A percentile compares a stretch with the other conserved stretches of the same genome.
These are phyloP conservation scores for Mesitornis unicolor DNA, from an alignment of 2,113 vertebrate genomes.

Conservation along the genomic window DNA sequence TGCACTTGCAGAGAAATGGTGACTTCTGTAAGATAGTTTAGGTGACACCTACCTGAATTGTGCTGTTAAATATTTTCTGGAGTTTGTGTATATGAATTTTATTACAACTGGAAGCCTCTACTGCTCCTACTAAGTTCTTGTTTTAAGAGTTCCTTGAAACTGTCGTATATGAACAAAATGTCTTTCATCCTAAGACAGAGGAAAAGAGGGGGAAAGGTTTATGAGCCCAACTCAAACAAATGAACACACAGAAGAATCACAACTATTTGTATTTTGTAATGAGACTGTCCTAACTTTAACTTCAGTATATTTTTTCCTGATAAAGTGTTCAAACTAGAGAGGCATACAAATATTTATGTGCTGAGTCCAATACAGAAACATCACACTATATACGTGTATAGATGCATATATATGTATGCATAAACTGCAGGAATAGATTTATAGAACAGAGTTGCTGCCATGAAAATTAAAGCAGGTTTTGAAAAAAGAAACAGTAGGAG, in stretches of 20 bases:
- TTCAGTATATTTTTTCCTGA: neutral
- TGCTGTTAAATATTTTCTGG: neutral
- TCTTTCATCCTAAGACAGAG: neutral
- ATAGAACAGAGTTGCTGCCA: neutral
- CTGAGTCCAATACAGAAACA: neutral
- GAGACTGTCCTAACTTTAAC: neutral
- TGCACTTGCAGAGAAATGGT: neutral
- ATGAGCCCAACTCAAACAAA: neutral
- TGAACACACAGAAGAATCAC: neutral
- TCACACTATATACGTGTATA: fast-evolving
- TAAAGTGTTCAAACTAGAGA: neutral
- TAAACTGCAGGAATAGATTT: neutral
- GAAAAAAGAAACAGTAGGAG: neutral
- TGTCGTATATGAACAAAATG: neutral
- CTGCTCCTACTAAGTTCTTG: neutral
- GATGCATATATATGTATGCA: neutral
- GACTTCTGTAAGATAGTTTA: neutral
- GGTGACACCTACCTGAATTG: neutral
- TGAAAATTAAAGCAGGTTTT: conserved; percentile 21
- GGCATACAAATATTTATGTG: neutral
- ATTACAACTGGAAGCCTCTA: neutral
- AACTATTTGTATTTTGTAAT: neutral
- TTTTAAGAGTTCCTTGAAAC: neutral
- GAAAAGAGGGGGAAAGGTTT: neutral
- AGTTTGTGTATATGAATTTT: neutral